Evolutionary conservation across 1,140 invertebrate species (phyloP).

Genomic region (Anoplophora glabripennis): DNA sequence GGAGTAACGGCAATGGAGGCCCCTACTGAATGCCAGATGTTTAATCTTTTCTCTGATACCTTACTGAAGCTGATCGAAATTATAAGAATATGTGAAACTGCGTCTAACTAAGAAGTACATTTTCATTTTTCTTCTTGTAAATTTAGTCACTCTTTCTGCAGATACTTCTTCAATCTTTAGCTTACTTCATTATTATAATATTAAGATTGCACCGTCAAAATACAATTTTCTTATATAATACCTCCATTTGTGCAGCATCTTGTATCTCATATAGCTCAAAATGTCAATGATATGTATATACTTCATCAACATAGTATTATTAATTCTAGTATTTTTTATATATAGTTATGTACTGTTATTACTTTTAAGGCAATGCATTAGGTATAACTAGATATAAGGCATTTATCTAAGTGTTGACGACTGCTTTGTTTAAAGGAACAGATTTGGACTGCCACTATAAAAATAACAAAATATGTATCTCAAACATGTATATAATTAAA

Average conservation of each 20-base stretch:
- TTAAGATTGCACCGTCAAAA: too few species aligned
- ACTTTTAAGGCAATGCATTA: not conserved
- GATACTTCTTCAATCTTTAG: not conserved
- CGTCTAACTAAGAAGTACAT: slow-evolving; percentile 15
- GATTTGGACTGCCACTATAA: too few species aligned
- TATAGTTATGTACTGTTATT: too few species aligned
- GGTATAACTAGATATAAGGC: not conserved
- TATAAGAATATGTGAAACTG: slow-evolving; percentile 18
- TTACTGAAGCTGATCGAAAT: slow-evolving; percentile 16
- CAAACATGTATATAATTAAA: too few species aligned
- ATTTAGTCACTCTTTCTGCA: too few species aligned
- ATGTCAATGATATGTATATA: too few species aligned
- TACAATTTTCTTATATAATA: too few species aligned
- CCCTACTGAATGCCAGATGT: slow-evolving; percentile 22
- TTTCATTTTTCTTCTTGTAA: not conserved
- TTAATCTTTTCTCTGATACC: slow-evolving; percentile 22
- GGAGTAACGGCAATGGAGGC: slow-evolving; percentile 22
- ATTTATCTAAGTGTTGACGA: slow-evolving; percentile 5
- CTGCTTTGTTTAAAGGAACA: not conserved
- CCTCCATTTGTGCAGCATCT: too few species aligned
- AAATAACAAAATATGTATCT: too few species aligned
- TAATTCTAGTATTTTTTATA: not conserved
- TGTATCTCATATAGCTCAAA: too few species aligned
- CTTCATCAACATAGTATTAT: slow-evolving; percentile 6
- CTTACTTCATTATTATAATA: not conserved